Base-by-base conservation (phyloP, 2,797 vertebrate species). In the Lepilemur ruficaudatus region DNA sequence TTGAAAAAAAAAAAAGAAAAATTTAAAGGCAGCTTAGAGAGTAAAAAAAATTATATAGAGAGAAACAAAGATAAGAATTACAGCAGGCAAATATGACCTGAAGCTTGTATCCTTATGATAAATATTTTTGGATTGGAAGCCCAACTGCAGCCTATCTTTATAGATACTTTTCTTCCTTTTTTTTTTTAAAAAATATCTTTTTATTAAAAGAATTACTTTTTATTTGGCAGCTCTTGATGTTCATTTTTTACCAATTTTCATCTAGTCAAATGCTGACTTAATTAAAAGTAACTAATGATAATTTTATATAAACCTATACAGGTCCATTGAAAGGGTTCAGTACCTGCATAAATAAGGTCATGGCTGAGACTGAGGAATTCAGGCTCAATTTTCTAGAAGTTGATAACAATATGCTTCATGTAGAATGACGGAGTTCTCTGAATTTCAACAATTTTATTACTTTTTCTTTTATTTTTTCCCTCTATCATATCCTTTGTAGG, bases 1-100 rank as follows among this genome's bases (percentile, higher is more conserved):
- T 3, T 2, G n/a, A 25, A 0, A 7, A 10, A 76, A 35, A 0
- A 12, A 13, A 76, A 63, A 28, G 23, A 46, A 73, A 72, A 72
- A 30, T 7, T 43, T 88, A 65, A 52, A 84, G 30, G 25, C 3
- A n/a, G 23, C n/a, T 65, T 50, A 32, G 61, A 75, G 61, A 92
- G 32, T 32, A 75, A 95, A 89, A 89, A 89, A 57, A 7, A 30
- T 41, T 3, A 48, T 22, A 38, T 38, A 55, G 38, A 90, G 25
- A 43, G 76, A 87, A 86, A 69, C n/a, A 69, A 93, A 91, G 20
- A 65, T 81, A 69, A 35, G 32, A 95, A 72, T 78, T 84, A 82
- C 9, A 57, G 38, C 7, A 89, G 73, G 73, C 57, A 38, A 38
- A n/a, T 48, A 75, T 75, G 50, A 87, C 20, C n/a, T 43, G 43